A percentile compares a stretch with the other conserved stretches of the same genome.
phyloP scores from a whole-genome alignment of 2,113 vertebrate species.

The Hassar affinis region DNA sequence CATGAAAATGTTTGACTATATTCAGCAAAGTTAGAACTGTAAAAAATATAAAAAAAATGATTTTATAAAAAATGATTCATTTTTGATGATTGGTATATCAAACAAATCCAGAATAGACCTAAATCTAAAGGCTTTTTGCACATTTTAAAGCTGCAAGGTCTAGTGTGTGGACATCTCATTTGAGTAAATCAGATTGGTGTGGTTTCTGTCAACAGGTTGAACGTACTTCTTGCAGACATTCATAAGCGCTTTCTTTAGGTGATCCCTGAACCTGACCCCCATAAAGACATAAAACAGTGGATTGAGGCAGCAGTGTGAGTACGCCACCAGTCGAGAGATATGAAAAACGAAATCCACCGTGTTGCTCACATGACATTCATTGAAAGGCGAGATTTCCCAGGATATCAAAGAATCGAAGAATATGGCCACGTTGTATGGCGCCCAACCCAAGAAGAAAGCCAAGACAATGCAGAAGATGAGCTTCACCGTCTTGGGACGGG shows the following conservation, averaged over 20 bases:
- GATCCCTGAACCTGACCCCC: slow-evolving; percentile 87
- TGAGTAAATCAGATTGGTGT: slow-evolving; percentile 50
- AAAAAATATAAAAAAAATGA: not conserved
- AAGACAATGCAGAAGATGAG: slow-evolving; percentile 84
- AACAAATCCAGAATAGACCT: not conserved
- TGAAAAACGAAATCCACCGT: slow-evolving; percentile 63
- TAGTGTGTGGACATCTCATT: slow-evolving; percentile 63
- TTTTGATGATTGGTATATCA: not conserved
- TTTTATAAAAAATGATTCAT: not conserved
- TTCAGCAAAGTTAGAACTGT: not conserved
- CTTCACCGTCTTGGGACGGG: slow-evolving; percentile 79
- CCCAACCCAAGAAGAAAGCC: slow-evolving; percentile 89
- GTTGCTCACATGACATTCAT: slow-evolving; percentile 55
- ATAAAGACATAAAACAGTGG: slow-evolving; percentile 89
- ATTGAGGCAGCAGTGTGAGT: slow-evolving; percentile 91
- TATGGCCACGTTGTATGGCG: slow-evolving; percentile 83
- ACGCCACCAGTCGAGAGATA: slow-evolving; percentile 79
- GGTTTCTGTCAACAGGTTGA: slow-evolving; percentile 1
- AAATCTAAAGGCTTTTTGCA: not conserved
- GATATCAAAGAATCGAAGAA: slow-evolving; percentile 70
- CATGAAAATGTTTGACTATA: not conserved
- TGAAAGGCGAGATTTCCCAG: not conserved
- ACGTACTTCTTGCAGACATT: slow-evolving; percentile 33
- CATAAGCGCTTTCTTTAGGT: slow-evolving; percentile 73
- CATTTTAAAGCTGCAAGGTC: no score